These are phyloP conservation scores for Chloroceryle inda DNA, from an alignment of 2,797 vertebrate species.

Conservation along the genomic window DNA sequence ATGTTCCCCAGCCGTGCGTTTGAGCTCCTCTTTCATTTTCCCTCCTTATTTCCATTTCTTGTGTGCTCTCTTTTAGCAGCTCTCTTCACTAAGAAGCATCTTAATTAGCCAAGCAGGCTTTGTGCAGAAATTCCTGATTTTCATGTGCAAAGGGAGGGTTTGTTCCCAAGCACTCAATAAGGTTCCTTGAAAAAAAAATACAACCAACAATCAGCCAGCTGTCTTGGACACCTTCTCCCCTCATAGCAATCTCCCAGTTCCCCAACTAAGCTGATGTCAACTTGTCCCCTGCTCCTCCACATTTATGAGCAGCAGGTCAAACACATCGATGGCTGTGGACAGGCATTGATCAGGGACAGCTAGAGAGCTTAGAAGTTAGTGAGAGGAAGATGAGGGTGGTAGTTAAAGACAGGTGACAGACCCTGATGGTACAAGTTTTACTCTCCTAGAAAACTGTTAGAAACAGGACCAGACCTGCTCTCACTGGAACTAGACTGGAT, in stretches of 20 bases:
- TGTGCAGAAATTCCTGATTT: conserved; percentile 56
- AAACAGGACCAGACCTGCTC: background rate
- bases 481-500: background rate
- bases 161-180: conserved; percentile 62
- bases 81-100: conserved; percentile 22
- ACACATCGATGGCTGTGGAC: fast-evolving
- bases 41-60: conserved; percentile 68
- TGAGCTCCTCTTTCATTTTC: conserved; percentile 29
- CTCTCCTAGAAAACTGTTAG: background rate
- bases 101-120: conserved; percentile 64
- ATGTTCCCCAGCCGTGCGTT: background rate
- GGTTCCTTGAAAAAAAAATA: background rate
- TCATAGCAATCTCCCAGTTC: background rate
- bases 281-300: background rate
- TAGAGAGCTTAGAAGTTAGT: background rate
- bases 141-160: conserved; percentile 26
- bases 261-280: background rate
- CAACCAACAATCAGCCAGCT: background rate
- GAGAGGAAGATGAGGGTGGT: background rate
- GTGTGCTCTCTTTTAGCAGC: conserved; percentile 43
- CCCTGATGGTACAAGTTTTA: background rate
- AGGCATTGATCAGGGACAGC: background rate
- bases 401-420: background rate
- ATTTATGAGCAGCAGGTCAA: background rate
- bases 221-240: background rate